phyloP scores from a whole-genome alignment of 2,113 vertebrate genomes.

The Grammomys dolichurus region DNA sequence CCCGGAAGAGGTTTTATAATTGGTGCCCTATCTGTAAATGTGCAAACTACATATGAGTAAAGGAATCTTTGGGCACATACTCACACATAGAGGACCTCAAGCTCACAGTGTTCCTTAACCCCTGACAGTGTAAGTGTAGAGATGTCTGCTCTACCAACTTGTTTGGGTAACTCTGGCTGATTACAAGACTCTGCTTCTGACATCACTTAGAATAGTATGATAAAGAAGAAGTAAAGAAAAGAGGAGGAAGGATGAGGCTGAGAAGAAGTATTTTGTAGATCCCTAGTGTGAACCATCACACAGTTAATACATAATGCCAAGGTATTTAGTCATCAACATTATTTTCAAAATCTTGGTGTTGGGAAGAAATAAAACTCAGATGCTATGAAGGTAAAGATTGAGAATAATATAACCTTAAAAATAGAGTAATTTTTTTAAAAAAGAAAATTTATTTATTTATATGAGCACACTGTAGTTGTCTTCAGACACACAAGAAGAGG shows the following conservation, averaged over 20 bases:
- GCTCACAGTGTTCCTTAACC: not conserved
- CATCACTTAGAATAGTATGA: not conserved
- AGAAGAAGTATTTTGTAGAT: not conserved
- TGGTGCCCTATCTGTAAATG: not conserved
- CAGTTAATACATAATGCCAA: not conserved
- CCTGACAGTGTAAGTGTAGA: not conserved
- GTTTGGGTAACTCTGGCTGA: not conserved
- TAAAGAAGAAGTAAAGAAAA: not conserved
- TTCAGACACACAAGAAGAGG: no score
- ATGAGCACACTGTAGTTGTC: no score
- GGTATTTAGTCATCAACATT: constrained; percentile 32
- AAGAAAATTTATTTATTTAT: no score
- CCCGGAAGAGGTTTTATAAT: not conserved
- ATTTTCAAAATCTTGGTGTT: constrained; percentile 33
- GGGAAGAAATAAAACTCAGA: constrained; percentile 10
- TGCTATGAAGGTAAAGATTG: not conserved
- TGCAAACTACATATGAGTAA: not conserved
- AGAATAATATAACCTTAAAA: not conserved
- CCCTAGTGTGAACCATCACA: not conserved
- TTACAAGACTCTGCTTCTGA: not conserved
- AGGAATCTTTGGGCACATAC: not conserved
- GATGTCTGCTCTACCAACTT: not conserved
- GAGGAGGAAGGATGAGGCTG: not conserved
- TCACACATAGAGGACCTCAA: not conserved
- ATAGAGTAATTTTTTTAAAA: not conserved